Percentiles rank a stretch among this genome's conserved stretches.
phyloP scores from a whole-genome alignment of 2,888 invertebrate genomes.

The Exephanes ischioxanthus region DNA sequence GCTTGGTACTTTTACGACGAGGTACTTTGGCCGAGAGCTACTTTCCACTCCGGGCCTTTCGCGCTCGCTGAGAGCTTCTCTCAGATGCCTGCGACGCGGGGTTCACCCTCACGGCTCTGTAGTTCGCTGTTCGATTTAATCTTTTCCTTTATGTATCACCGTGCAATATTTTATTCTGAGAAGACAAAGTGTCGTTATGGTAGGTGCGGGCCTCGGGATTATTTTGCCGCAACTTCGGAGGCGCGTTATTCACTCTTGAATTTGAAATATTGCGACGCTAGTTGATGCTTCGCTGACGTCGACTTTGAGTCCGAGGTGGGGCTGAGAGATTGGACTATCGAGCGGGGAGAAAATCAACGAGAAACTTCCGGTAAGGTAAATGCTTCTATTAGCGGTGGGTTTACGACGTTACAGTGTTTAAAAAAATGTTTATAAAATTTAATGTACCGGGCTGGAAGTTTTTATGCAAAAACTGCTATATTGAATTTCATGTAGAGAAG shows the following conservation, averaged over 20 bases:
- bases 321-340: too few relatives aligned
- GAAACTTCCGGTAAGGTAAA: too few relatives aligned
- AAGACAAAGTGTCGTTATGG: slow-evolving; percentile 27
- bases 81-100: slow-evolving; percentile 6
- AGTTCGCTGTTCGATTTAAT: slow-evolving; percentile 26
- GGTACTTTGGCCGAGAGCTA: slow-evolving; percentile 43
- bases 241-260: slow-evolving; percentile 32
- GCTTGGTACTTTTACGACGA: slow-evolving; percentile 26
- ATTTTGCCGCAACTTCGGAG: not conserved
- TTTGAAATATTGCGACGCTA: slow-evolving; percentile 4
- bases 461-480: too few relatives aligned
- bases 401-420: too few relatives aligned
- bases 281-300: too few relatives aligned
- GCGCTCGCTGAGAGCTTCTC: slow-evolving; percentile 23
- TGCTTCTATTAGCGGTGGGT: too few relatives aligned
- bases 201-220: not conserved
- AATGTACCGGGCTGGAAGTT: too few relatives aligned
- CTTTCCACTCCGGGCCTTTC: not conserved
- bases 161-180: slow-evolving; percentile 23
- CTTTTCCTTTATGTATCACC: slow-evolving; percentile 26
- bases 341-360: too few relatives aligned
- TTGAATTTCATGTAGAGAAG: too few relatives aligned
- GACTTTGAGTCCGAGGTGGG: too few relatives aligned
- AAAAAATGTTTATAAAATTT: too few relatives aligned
- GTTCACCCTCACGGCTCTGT: not conserved